These are phyloP conservation scores for Tetramorium parvispinum DNA, from an alignment of 1,140 invertebrate species.

Conservation along the genomic window DNA sequence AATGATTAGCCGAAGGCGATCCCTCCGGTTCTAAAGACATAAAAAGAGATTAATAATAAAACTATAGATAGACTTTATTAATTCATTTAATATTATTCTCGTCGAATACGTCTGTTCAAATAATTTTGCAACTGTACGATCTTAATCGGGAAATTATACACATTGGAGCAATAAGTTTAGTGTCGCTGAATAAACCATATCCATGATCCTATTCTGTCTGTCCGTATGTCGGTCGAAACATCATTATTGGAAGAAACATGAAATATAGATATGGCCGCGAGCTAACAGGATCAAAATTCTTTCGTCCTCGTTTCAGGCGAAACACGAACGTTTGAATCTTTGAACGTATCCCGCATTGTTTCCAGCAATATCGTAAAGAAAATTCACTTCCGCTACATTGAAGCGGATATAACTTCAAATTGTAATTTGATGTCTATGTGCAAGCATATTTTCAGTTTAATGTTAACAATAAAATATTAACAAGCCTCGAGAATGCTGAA, in stretches of 20 bases:
- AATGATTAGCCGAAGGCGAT: background rate
- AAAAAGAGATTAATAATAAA: background rate
- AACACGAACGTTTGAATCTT: conserved; percentile 36
- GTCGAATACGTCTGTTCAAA: background rate
- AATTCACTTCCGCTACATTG: conserved; percentile 1
- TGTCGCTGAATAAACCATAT: conserved; percentile 15
- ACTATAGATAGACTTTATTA: background rate
- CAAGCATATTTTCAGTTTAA: background rate
- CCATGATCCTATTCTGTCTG: background rate
- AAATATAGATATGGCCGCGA: conserved; percentile 32
- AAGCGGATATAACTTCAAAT: conserved; percentile 17
- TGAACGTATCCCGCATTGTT: conserved; percentile 26
- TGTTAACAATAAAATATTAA: conserved; percentile 9
- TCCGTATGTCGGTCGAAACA: conserved; percentile 2
- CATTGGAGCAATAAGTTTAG: background rate
- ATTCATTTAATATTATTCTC: background rate
- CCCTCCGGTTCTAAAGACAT: background rate
- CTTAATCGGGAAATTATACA: conserved; percentile 7
- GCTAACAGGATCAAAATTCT: conserved; percentile 32
- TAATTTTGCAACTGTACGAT: background rate
- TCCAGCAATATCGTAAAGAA: conserved; percentile 17
- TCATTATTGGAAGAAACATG: conserved; percentile 31
- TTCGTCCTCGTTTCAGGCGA: conserved; percentile 1
- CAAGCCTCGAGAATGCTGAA: background rate
- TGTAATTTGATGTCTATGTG: conserved; percentile 9